Conservation (phyloP, 2,113 vertebrate species). For the Lophochroa leadbeateri region DNA sequence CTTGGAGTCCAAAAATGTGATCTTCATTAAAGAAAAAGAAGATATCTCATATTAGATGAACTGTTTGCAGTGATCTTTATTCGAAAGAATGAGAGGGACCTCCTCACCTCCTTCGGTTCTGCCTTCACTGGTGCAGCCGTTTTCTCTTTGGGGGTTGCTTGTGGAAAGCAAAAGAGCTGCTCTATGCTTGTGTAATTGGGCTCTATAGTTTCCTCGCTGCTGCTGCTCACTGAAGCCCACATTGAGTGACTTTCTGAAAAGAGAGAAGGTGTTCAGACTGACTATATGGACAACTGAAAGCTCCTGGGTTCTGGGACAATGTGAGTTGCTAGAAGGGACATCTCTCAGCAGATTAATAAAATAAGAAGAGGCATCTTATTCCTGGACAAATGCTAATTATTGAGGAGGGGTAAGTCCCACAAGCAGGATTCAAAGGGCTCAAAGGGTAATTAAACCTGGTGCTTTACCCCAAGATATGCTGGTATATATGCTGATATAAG, state of each 20-base stretch:
- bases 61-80: slow-evolving; percentile 1
- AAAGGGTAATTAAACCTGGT: not conserved
- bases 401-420: not conserved
- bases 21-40: slow-evolving; percentile 78
- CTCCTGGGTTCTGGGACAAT: not conserved
- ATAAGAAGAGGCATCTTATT: not conserved
- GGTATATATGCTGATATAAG: no score
- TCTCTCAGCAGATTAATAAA: not conserved
- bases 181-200: slow-evolving; percentile 94
- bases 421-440: not conserved
- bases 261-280: not conserved
- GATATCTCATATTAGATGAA: slow-evolving; percentile 49
- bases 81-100: not conserved
- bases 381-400: not conserved
- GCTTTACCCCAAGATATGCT: not conserved
- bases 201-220: slow-evolving; percentile 68
- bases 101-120: slow-evolving; percentile 89
- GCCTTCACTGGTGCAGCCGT: slow-evolving; percentile 77
- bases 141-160: slow-evolving; percentile 84
- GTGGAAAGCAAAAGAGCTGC: slow-evolving; percentile 91
- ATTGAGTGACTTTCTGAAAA: slow-evolving; percentile 86
- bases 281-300: not conserved
- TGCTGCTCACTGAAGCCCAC: slow-evolving; percentile 83
- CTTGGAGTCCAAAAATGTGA: slow-evolving; percentile 95
- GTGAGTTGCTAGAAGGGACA: not conserved